Conservation (phyloP, 2,888 invertebrate genomes). For the Deilephila elpenor region DNA sequence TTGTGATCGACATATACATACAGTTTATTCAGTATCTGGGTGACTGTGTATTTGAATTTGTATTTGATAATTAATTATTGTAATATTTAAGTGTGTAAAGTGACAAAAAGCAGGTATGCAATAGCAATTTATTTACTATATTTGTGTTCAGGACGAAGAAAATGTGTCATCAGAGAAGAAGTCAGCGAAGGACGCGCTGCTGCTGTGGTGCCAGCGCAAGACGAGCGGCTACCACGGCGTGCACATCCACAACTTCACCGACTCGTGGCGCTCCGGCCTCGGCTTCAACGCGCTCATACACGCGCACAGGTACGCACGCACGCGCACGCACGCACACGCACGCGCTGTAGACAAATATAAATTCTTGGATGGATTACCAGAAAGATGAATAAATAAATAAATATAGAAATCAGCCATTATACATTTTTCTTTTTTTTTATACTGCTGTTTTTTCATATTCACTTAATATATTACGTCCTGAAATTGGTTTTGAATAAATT, state of each 20-base stretch:
- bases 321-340: background rate
- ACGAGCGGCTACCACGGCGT: constrained; percentile 97
- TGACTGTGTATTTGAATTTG: too few relatives aligned
- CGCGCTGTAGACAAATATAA: background rate
- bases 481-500: too few relatives aligned
- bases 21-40: too few relatives aligned
- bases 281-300: constrained; percentile 99
- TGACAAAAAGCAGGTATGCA: too few relatives aligned
- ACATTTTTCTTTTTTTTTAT: background rate
- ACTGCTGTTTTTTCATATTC: background rate
- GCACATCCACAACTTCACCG: constrained; percentile 94
- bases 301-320: constrained; percentile 87
- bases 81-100: too few relatives aligned
- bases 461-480: too few relatives aligned
- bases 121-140: background rate
- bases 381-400: too few relatives aligned
- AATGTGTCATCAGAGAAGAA: constrained; percentile 98
- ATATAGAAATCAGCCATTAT: too few relatives aligned
- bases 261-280: constrained; percentile 97
- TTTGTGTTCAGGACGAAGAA: constrained; percentile 90
- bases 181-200: constrained; percentile 98
- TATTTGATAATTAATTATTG: too few relatives aligned
- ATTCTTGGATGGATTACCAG: too few relatives aligned
- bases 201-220: constrained; percentile 99
- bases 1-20: too few relatives aligned